These are phyloP conservation scores for Aricia artaxerxes DNA, from an alignment of 2,888 invertebrate genomes.

Conservation along the genomic window DNA sequence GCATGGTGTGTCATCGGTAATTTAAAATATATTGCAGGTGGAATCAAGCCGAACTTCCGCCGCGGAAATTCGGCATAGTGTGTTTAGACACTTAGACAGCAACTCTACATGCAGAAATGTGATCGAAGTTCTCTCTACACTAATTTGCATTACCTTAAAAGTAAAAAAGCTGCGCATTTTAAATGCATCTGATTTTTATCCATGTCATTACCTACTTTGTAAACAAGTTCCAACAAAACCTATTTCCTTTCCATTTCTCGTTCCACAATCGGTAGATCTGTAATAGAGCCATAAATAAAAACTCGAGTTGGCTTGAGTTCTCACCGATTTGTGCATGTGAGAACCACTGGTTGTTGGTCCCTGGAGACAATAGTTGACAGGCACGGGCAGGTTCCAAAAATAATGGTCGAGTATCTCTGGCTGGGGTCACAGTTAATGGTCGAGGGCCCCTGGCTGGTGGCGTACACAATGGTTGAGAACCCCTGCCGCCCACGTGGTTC, in stretches of 20 bases:
- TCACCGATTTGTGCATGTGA: constrained; percentile 12
- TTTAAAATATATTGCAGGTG: too few species aligned
- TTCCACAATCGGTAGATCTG: constrained; percentile 11
- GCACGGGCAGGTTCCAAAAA: not conserved
- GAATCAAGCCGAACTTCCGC: too few species aligned
- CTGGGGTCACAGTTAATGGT: not conserved
- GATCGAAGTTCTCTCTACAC: too few species aligned
- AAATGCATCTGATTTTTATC: constrained; percentile 10
- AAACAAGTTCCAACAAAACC: constrained; percentile 10
- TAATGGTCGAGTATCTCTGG: not conserved
- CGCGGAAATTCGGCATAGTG: too few species aligned
- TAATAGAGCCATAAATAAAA: constrained; percentile 28
- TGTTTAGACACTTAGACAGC: too few species aligned
- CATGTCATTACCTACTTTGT: not conserved
- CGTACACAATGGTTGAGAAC: constrained; percentile 23
- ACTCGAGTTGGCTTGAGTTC: not conserved
- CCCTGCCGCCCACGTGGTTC: constrained; percentile 7
- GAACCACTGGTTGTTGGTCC: not conserved
- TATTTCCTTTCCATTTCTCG: constrained; percentile 21
- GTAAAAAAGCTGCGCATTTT: not conserved
- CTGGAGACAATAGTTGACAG: not conserved
- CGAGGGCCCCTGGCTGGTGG: not conserved
- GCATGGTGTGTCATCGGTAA: too few species aligned
- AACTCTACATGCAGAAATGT: too few species aligned
- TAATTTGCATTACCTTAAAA: not conserved